A percentile compares a stretch with the other conserved stretches of the same genome.
These are phyloP conservation scores for Fregetta grallaria DNA, from an alignment of 2,113 vertebrate species.

Conservation along the genomic window DNA sequence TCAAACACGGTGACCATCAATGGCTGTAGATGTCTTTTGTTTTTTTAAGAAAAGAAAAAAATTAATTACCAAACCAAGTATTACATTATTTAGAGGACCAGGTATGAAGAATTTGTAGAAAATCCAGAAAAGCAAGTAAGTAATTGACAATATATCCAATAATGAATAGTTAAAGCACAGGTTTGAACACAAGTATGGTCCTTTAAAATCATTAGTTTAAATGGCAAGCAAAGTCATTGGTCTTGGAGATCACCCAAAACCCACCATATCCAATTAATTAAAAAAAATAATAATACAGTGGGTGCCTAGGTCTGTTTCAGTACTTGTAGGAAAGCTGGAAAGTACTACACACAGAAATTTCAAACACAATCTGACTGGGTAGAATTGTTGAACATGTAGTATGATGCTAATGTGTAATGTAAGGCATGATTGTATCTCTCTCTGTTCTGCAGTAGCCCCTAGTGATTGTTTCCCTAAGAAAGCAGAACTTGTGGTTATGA, in stretches of 20 bases:
- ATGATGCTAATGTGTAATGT: not conserved
- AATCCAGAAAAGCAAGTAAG: not conserved
- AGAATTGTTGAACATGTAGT: accelerated
- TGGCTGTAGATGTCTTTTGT: not conserved
- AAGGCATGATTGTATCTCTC: not conserved
- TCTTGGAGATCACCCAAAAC: not conserved
- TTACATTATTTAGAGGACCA: not conserved
- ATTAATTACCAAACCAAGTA: not conserved
- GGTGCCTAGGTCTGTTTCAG: not conserved
- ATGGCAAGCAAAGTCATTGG: not conserved
- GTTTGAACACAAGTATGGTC: not conserved
- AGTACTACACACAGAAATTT: not conserved
- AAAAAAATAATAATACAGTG: not conserved
- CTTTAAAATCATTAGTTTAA: not conserved
- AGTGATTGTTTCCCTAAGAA: not conserved
- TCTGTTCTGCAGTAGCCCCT: not conserved
- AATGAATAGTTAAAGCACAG: not conserved
- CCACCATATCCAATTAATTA: not conserved
- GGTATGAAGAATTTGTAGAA: not conserved
- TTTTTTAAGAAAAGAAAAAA: not conserved
- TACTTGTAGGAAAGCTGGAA: not conserved
- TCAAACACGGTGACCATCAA: not conserved
- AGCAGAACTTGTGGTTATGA: not conserved
- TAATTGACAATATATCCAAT: not conserved
- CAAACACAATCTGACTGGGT: not conserved